Percentiles rank a stretch among this genome's conserved stretches.
These are phyloP conservation scores for Crematogaster levior DNA, from an alignment of 2,888 invertebrate species.

Conservation along the genomic window DNA sequence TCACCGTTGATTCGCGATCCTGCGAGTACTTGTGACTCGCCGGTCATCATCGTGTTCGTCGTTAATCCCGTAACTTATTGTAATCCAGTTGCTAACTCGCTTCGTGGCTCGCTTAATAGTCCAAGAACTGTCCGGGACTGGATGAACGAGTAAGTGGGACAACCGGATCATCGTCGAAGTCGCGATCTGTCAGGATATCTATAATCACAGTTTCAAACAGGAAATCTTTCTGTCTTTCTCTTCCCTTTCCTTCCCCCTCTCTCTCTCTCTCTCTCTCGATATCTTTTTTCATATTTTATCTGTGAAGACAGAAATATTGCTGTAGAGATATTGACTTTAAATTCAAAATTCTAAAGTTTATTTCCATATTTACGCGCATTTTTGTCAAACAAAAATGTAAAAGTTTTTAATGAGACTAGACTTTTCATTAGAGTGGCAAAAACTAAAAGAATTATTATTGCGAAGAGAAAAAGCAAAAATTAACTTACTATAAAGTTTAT, in stretches of 20 bases:
- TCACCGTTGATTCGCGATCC: constrained; percentile 8
- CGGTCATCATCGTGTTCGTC: constrained; percentile 51
- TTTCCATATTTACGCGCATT: background rate
- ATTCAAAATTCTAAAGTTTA: background rate
- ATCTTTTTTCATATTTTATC: background rate
- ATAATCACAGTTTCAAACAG: background rate
- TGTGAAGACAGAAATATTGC: background rate
- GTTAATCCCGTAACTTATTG: constrained; percentile 60
- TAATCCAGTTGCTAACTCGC: constrained; percentile 51
- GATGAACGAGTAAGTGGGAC: constrained; percentile 60
- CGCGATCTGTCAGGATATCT: constrained; percentile 30
- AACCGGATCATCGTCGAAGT: constrained; percentile 52
- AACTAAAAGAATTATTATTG: background rate
- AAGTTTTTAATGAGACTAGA: background rate
- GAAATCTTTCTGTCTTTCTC: background rate
- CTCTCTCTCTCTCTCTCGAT: background rate
- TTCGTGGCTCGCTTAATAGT: constrained; percentile 58
- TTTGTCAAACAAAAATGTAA: background rate
- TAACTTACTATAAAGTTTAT: background rate
- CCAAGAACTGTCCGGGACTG: constrained; percentile 56
- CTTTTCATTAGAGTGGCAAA: background rate
- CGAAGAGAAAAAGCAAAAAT: background rate
- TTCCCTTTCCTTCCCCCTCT: background rate
- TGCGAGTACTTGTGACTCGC: constrained; percentile 45
- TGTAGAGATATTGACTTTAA: background rate